phyloP scores from a whole-genome alignment of 2,113 vertebrate genomes.

The Clupea harengus region DNA sequence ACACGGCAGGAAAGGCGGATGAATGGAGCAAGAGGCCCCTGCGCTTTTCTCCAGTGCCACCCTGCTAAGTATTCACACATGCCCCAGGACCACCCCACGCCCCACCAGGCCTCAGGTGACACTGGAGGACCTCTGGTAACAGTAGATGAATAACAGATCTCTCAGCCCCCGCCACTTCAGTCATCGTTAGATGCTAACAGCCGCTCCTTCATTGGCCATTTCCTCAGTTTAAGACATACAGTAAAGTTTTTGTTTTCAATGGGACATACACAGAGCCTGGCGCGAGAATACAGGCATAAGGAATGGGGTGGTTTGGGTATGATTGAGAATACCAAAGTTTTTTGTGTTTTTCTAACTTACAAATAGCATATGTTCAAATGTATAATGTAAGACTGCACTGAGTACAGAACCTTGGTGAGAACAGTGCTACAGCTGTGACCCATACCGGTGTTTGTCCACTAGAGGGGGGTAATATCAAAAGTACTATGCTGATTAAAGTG shows the following conservation, averaged over 20 bases:
- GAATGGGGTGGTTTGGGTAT: background rate
- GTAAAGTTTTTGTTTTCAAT: background rate
- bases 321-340: background rate
- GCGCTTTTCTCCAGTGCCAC: background rate
- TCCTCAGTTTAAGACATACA: background rate
- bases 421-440: background rate
- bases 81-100: background rate
- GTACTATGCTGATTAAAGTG: background rate
- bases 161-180: background rate
- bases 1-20: background rate
- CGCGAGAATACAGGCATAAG: background rate
- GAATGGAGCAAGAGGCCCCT: slow-evolving; percentile 3
- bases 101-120: background rate
- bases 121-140: background rate
- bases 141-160: background rate
- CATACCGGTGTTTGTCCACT: background rate
- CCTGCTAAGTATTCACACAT: slow-evolving; percentile 14
- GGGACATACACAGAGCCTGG: background rate
- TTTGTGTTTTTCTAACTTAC: background rate
- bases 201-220: background rate
- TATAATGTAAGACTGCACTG: background rate
- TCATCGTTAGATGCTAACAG: background rate
- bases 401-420: background rate
- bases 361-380: background rate
- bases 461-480: background rate